Conservation (phyloP, 2,888 invertebrate genomes). For the Patella caerulea region DNA sequence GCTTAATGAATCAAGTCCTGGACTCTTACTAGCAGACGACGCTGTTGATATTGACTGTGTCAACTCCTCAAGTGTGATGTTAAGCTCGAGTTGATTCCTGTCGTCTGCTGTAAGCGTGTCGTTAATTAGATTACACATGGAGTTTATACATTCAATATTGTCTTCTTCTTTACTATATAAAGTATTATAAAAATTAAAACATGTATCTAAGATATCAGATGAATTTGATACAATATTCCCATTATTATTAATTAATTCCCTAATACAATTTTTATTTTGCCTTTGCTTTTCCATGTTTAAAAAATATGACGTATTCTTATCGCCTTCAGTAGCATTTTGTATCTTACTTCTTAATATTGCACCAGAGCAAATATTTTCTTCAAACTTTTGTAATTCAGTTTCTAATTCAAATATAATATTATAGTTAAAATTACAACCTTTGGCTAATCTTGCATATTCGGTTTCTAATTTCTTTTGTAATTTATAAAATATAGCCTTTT, state of each 20-base stretch:
- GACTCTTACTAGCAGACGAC: slow-evolving; percentile 29
- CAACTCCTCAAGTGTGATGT: slow-evolving; percentile 14
- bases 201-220: neutral
- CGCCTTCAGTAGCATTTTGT: neutral
- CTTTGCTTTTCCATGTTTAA: neutral
- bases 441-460: neutral
- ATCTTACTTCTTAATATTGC: neutral
- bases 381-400: neutral
- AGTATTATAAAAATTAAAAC: neutral
- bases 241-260: neutral
- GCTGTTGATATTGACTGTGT: slow-evolving; percentile 23
- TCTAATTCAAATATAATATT: neutral
- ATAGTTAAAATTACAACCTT: neutral
- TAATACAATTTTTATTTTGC: neutral
- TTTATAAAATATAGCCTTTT: neutral
- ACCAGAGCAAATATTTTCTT: neutral
- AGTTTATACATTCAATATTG: neutral
- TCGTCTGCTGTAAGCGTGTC: neutral
- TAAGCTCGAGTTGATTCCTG: slow-evolving; percentile 1
- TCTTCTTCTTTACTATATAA: neutral
- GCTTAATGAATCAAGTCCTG: neutral
- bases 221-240: neutral
- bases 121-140: neutral
- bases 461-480: neutral
- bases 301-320: neutral